Evolutionary conservation across 2,113 vertebrate species (phyloP).

Genomic region (Gymnocephalus cernua): DNA sequence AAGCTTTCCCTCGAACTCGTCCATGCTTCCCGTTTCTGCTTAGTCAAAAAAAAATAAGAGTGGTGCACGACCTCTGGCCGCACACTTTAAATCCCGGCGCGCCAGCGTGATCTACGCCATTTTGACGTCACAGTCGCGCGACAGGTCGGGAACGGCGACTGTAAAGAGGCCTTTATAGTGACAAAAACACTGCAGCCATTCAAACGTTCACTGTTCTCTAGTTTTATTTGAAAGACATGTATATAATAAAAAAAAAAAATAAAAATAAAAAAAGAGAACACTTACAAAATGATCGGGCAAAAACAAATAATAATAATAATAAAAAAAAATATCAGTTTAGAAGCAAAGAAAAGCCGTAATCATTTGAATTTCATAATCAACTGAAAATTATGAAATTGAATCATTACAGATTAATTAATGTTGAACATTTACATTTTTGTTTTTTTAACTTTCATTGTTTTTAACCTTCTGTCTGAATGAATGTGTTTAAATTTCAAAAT

Average conservation of each 20-base stretch:
- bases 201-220: background rate
- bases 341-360: background rate
- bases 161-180: too few species aligned
- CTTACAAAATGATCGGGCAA: background rate
- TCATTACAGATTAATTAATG: background rate
- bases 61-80: too few species aligned
- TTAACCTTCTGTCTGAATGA: background rate
- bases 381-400: background rate
- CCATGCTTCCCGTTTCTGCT: too few species aligned
- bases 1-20: too few species aligned
- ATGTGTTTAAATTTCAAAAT: background rate
- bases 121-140: too few species aligned
- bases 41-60: too few species aligned
- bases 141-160: too few species aligned
- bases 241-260: background rate
- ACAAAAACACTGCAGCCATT: background rate
- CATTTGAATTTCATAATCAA: background rate
- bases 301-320: background rate
- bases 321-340: background rate
- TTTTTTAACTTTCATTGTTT: background rate
- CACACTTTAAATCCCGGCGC: too few species aligned
- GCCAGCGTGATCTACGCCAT: too few species aligned
- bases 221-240: slow-evolving; percentile 25
- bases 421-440: background rate
- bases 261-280: background rate